Percentiles rank a stretch among this genome's conserved stretches.
phyloP scores from a whole-genome alignment of 35 echinoderm and acorn worm species.

The Lytechinus variegatus region DNA sequence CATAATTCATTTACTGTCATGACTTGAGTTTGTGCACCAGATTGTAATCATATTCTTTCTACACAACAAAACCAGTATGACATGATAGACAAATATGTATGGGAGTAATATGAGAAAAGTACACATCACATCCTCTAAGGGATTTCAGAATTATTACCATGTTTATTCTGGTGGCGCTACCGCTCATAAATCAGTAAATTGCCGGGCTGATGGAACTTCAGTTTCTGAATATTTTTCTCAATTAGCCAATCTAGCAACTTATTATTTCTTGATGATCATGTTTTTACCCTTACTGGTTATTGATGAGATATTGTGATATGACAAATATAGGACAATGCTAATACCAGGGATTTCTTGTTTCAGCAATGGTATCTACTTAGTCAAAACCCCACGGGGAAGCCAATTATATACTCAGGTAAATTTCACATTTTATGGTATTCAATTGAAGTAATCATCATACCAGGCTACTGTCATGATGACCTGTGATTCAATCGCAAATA shows the following conservation, averaged over 20 bases:
- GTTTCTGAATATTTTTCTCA: slow-evolving; percentile 32
- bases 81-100: background rate
- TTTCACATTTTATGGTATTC: background rate
- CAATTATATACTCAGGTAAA: background rate
- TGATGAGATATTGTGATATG: background rate
- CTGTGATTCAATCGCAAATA: background rate
- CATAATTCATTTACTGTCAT: background rate
- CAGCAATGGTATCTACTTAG: background rate
- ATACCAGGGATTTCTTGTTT: background rate
- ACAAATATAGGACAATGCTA: background rate
- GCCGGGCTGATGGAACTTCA: slow-evolving; percentile 22
- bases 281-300: background rate
- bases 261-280: slow-evolving; percentile 31
- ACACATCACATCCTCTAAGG: slow-evolving; percentile 32
- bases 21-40: background rate
- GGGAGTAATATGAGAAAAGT: slow-evolving; percentile 28
- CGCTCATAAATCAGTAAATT: slow-evolving; percentile 47
- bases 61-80: background rate
- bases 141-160: slow-evolving; percentile 46
- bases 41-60: background rate
- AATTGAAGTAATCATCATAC: background rate
- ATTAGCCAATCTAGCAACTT: slow-evolving; percentile 34
- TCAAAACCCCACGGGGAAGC: background rate
- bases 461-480: background rate
- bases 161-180: slow-evolving; percentile 47